A percentile compares a stretch with the other conserved stretches of the same genome.
These are phyloP conservation scores for Pseudomugil tenellus DNA, from an alignment of 2,797 vertebrate genomes.

Conservation along the genomic window DNA sequence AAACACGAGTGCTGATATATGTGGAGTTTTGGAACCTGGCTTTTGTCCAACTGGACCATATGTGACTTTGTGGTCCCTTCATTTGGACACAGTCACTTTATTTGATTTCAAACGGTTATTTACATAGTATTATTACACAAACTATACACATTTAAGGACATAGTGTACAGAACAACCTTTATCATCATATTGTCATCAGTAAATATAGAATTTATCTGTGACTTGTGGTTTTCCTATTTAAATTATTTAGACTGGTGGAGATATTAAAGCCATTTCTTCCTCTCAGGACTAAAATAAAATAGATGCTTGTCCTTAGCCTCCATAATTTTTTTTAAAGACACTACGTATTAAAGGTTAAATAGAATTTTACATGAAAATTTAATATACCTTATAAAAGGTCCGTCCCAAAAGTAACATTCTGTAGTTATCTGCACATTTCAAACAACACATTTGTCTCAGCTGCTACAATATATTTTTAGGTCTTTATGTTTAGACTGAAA, in stretches of 20 bases:
- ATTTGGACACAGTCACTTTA: slow-evolving; percentile 37
- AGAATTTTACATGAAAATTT: not conserved
- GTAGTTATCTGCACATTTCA: not conserved
- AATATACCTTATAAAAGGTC: not conserved
- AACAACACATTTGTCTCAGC: not conserved
- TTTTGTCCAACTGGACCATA: slow-evolving; percentile 16
- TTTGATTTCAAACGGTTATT: slow-evolving; percentile 50
- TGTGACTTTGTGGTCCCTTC: not conserved
- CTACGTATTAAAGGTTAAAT: not conserved
- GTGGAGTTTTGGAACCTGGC: slow-evolving; percentile 44
- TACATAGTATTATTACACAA: slow-evolving; percentile 40
- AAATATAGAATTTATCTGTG: slow-evolving; percentile 9
- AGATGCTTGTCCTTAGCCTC: not conserved
- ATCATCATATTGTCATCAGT: slow-evolving; percentile 9
- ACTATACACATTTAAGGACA: slow-evolving; percentile 14
- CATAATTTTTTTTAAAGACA: too few species aligned
- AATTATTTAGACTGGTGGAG: not conserved
- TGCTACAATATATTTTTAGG: not conserved
- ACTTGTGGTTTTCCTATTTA: not conserved
- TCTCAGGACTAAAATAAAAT: not conserved
- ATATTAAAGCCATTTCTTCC: not conserved
- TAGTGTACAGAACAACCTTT: slow-evolving; percentile 30
- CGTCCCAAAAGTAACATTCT: not conserved
- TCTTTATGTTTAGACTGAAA: not conserved
- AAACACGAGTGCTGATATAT: not conserved